Base-by-base conservation (phyloP, 2,888 invertebrate genomes). In the Acleris sparsana region DNA sequence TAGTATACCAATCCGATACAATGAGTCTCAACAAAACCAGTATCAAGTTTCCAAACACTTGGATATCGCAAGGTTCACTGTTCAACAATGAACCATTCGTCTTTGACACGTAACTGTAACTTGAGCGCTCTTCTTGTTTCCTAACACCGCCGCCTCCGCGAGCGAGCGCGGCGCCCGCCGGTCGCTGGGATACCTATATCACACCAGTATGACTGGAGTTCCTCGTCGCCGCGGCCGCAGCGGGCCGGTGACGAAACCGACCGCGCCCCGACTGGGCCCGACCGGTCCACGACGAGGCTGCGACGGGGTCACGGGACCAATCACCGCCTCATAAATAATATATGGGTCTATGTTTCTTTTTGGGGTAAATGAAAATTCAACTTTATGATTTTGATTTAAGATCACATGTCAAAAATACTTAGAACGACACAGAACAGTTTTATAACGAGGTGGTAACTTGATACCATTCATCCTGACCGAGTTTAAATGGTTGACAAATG, bases 401-500 rank as follows among this genome's bases (percentile, higher is more conserved):
- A 39, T 39, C 13, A n/a, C 39, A 13, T 4, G 4, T 13, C 13
- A 7, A 13, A 39, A 39, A 13, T 6, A 39, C 39, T 39, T 0
- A 39, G 3, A 39, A 13, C 5, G 11, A 33, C 29, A 11, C 3
- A 39, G 11, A 3, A 39, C 39, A 13, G 11, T 13, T 13, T 39
- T 13, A 33, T 11, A 33, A 3, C 13, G 4, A 13, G 13, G 13
- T 39, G 39, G 13, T 39, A 39, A 39, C 39, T 11, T 39, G 39
- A 39, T 39, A 39, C 33, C 7, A 33, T 33, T 33, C 7, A 33
- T 16, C 48, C 48, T 48, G 33, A 33, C 48, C 22, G 29, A 51
- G 44, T 58, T 44, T 18, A 52, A 63, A 63, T 52, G 33, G 43
- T 64, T 60, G 59, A 53, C 49, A 64, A 64, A 59, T 53, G 17